Evolutionary conservation across 1,140 invertebrate genomes (phyloP).

Genomic region (Drosophila repletoides): DNA sequence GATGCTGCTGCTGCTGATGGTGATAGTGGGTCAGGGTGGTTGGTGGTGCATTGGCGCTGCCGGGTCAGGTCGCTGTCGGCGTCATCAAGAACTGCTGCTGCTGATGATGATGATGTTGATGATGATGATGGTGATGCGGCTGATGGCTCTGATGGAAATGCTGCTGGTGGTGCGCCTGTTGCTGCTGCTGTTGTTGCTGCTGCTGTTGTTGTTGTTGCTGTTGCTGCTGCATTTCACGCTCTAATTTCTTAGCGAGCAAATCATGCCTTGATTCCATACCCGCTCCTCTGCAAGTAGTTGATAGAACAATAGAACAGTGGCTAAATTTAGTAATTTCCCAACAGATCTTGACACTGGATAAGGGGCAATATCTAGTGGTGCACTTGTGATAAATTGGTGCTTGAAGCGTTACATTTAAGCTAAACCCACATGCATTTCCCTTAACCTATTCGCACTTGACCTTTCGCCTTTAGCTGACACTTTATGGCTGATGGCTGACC

Average conservation of each 20-base stretch:
- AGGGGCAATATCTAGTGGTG: slow-evolving; percentile 13
- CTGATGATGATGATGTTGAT: slow-evolving; percentile 68
- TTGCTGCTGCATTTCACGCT: slow-evolving; percentile 75
- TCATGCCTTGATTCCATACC: slow-evolving; percentile 83
- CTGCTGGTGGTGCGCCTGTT: slow-evolving; percentile 68
- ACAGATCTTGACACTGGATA: slow-evolving; percentile 1
- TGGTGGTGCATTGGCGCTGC: slow-evolving; percentile 59
- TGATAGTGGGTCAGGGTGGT: slow-evolving; percentile 40
- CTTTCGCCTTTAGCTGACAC: slow-evolving; percentile 10
- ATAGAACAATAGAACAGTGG: slow-evolving; percentile 2
- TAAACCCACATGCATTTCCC: slow-evolving; percentile 4
- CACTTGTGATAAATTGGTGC: slow-evolving; percentile 17
- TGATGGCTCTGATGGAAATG: slow-evolving; percentile 65
- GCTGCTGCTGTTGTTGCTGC: slow-evolving; percentile 63
- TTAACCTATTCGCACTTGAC: neutral
- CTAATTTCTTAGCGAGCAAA: slow-evolving; percentile 81
- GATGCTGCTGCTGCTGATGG: slow-evolving; percentile 41
- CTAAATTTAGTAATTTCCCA: slow-evolving; percentile 10
- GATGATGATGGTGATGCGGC: slow-evolving; percentile 60
- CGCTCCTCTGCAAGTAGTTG: slow-evolving; percentile 78
- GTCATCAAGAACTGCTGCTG: slow-evolving; percentile 81
- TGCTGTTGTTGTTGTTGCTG: slow-evolving; percentile 67
- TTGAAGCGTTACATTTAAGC: neutral
- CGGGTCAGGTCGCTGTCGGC: slow-evolving; percentile 82
- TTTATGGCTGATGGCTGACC: slow-evolving; percentile 29